These are phyloP conservation scores for Zaprionus ghesquierei DNA, from an alignment of 1,140 invertebrate genomes.

Conservation along the genomic window DNA sequence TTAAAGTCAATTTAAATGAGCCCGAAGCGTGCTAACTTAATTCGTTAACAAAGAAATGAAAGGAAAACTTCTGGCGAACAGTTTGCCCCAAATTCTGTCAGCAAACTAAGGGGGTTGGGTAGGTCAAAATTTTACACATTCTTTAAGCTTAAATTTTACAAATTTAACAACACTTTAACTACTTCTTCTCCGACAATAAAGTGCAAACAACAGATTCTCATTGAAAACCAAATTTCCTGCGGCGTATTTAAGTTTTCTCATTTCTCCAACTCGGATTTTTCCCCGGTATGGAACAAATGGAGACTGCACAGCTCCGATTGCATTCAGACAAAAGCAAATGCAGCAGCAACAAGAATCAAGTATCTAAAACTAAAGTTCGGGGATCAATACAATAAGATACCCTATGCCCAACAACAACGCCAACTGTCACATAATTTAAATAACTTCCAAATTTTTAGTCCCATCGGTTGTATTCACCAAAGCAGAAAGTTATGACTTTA, in stretches of 20 bases:
- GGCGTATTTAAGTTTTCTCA: neutral
- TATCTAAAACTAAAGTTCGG: too few relatives aligned
- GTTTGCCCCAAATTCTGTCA: constrained; percentile 24
- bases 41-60: constrained; percentile 42
- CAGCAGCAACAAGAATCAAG: constrained; percentile 15
- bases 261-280: neutral
- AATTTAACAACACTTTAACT: neutral
- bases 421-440: too few relatives aligned
- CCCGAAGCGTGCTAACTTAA: constrained; percentile 56
- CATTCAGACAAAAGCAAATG: constrained; percentile 29
- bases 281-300: constrained; percentile 11
- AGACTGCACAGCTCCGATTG: constrained; percentile 41
- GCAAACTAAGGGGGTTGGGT: constrained; percentile 5
- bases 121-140: neutral
- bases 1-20: constrained; percentile 76
- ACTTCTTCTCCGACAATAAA: neutral
- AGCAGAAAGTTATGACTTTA: too few relatives aligned
- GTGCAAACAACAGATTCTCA: neutral
- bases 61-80: constrained; percentile 3
- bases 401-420: too few relatives aligned
- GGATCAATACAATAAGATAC: too few relatives aligned
- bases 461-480: too few relatives aligned
- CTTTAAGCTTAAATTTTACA: neutral
- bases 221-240: neutral
- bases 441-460: too few relatives aligned